These are phyloP conservation scores for Felis chaus DNA, from an alignment of 2,113 vertebrate species.

Conservation along the genomic window DNA sequence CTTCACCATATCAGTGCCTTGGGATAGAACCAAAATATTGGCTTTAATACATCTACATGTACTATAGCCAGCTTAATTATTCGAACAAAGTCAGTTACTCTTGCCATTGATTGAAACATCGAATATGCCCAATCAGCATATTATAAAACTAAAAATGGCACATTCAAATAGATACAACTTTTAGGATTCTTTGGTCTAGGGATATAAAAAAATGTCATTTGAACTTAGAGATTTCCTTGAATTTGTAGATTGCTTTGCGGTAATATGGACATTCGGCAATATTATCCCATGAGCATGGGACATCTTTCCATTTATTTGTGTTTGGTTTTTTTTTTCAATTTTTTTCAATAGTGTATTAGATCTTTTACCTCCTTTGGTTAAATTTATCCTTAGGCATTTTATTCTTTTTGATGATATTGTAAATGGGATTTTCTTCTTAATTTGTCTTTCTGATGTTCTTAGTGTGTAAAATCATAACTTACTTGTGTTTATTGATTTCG, in stretches of 20 bases:
- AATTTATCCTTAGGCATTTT: background rate
- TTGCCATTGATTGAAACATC: background rate
- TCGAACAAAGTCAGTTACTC: background rate
- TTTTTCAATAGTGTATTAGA: background rate
- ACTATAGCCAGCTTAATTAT: background rate
- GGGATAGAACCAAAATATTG: background rate
- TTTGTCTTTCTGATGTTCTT: background rate
- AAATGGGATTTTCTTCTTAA: background rate
- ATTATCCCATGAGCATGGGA: background rate
- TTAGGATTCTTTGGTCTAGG: background rate
- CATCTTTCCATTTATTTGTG: background rate
- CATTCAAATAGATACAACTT: background rate
- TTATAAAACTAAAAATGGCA: background rate
- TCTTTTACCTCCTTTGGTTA: background rate
- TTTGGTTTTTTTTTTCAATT: background rate
- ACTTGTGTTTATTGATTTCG: background rate
- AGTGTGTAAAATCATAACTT: background rate
- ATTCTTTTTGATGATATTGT: background rate
- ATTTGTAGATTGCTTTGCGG: background rate
- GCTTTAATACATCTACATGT: background rate
- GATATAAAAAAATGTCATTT: background rate
- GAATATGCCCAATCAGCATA: background rate
- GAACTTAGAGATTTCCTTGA: background rate
- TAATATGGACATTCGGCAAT: background rate
- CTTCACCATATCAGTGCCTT: background rate